phyloP scores from a whole-genome alignment of 2,797 vertebrate species.

The Ambastaia sidthimunki region DNA sequence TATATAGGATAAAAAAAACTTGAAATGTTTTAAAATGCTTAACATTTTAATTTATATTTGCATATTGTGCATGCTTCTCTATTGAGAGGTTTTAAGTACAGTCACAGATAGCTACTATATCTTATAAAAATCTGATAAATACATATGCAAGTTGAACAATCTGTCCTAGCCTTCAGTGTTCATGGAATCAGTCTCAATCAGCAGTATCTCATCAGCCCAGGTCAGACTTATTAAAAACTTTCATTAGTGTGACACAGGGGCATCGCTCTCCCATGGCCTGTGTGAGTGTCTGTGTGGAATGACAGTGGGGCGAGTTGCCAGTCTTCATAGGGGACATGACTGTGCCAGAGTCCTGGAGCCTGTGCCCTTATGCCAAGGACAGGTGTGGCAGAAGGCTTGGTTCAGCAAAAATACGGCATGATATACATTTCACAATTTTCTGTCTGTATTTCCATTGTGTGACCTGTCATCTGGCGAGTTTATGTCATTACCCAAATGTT shows the following conservation, averaged over 20 bases:
- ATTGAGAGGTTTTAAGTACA: neutral
- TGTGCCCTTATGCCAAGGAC: slow-evolving; percentile 64
- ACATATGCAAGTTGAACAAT: slow-evolving; percentile 35
- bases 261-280: slow-evolving; percentile 46
- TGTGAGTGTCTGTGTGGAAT: slow-evolving; percentile 53
- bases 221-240: slow-evolving; percentile 65
- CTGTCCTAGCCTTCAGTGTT: slow-evolving; percentile 22
- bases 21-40: neutral
- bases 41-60: neutral
- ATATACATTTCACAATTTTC: neutral
- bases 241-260: slow-evolving; percentile 61
- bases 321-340: slow-evolving; percentile 49
- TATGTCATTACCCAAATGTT: neutral
- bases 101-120: neutral
- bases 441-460: neutral
- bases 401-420: neutral
- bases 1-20: neutral
- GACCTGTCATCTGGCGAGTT: neutral
- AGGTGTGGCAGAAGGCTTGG: slow-evolving; percentile 37
- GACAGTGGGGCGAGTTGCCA: slow-evolving; percentile 61
- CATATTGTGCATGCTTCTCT: neutral
- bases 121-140: neutral
- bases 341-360: slow-evolving; percentile 60
- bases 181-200: slow-evolving; percentile 56
- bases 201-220: slow-evolving; percentile 58